These are phyloP conservation scores for Hylaea fasciaria DNA, from an alignment of 2,888 invertebrate genomes.

Conservation along the genomic window DNA sequence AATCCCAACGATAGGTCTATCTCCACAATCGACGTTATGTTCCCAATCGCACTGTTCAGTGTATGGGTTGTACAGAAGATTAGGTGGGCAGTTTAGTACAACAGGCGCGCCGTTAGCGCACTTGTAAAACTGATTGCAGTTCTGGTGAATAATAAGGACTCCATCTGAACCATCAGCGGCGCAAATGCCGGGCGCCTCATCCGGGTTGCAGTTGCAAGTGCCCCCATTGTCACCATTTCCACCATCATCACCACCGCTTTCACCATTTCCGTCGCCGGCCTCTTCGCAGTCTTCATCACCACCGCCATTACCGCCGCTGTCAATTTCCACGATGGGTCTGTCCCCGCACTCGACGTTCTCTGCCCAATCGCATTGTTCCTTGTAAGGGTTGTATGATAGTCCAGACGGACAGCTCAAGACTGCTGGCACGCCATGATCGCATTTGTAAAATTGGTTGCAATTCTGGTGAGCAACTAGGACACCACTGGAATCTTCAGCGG, in stretches of 20 bases:
- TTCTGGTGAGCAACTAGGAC: constrained; percentile 54
- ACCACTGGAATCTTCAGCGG: constrained; percentile 47
- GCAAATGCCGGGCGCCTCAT: constrained; percentile 50
- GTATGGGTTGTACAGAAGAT: constrained; percentile 51
- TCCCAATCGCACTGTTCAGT: constrained; percentile 57
- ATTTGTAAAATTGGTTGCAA: constrained; percentile 59
- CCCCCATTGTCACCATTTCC: constrained; percentile 13
- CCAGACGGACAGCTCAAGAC: constrained; percentile 42
- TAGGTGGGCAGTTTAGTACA: constrained; percentile 41
- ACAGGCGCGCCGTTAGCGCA: constrained; percentile 51
- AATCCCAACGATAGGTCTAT: constrained; percentile 45
- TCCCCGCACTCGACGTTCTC: constrained; percentile 54
- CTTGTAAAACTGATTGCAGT: constrained; percentile 58
- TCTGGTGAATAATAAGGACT: constrained; percentile 53
- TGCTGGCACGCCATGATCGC: constrained; percentile 49
- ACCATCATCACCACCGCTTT: constrained; percentile 13
- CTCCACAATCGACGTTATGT: constrained; percentile 52
- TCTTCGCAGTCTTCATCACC: constrained; percentile 14
- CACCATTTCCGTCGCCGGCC: constrained; percentile 5
- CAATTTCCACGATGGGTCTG: constrained; percentile 44
- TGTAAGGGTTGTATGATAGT: constrained; percentile 53
- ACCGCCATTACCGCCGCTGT: constrained; percentile 28
- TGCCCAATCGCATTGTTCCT: constrained; percentile 56
- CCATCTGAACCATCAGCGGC: constrained; percentile 49
- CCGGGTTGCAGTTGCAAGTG: constrained; percentile 41